A percentile compares a stretch with the other conserved stretches of the same genome.
phyloP scores from a whole-genome alignment of 2,113 vertebrate species.

The Actenoides hombroni region DNA sequence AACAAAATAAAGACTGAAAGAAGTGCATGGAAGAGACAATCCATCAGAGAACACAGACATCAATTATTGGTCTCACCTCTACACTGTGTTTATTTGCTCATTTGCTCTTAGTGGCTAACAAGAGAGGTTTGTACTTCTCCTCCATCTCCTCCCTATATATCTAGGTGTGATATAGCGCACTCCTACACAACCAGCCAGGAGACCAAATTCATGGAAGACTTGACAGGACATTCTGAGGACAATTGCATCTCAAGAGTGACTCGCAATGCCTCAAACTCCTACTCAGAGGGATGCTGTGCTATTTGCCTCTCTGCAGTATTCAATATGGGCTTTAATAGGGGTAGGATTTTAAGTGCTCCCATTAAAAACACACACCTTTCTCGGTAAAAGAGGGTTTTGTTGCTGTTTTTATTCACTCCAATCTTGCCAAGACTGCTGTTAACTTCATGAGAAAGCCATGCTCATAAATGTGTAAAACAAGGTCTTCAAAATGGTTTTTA shows the following conservation, averaged over 20 bases:
- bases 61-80: not conserved
- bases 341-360: not conserved
- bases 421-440: not conserved
- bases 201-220: not conserved
- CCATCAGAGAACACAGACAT: not conserved
- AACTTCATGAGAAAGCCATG: not conserved
- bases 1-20: not conserved
- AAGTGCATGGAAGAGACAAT: not conserved
- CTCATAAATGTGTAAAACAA: not conserved
- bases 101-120: not conserved
- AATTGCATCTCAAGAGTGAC: not conserved
- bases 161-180: not conserved
- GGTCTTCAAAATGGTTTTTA: not conserved
- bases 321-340: not conserved
- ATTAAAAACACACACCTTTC: not conserved
- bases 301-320: not conserved
- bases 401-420: not conserved
- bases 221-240: not conserved
- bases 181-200: not conserved
- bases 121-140: not conserved
- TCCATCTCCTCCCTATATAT: not conserved
- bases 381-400: not conserved
- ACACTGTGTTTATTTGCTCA: not conserved
- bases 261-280: not conserved
- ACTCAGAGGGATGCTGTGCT: not conserved